Evolutionary conservation across 2,113 vertebrate species (phyloP), one percentile per base, ranked within the genome.

Genomic region (Alouatta palliata): DNA sequence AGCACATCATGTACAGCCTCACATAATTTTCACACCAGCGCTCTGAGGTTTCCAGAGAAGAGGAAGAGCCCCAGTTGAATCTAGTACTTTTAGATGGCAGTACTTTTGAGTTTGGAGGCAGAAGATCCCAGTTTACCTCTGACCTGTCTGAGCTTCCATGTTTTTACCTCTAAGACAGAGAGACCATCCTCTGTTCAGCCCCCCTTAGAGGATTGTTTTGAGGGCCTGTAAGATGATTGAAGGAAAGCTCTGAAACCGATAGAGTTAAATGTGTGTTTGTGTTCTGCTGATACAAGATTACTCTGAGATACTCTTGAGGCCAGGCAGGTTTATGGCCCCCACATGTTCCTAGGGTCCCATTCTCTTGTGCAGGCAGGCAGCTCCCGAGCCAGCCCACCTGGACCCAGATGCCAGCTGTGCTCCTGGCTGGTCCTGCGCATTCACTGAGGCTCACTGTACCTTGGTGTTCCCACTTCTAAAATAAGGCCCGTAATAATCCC

Each of bases 351-450:
- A 9, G 47, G n/a, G 37, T 9, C 16, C 58, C 32, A 6, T 43
- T 83, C 43, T 77, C 21, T 4, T 0, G 27, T n/a, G 49, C 40
- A 27, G 71, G 14, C 32, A 21, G 16, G 2, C 81, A 61, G 45
- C 56, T n/a, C 71, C 19, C 1, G 54, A 73, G 56, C 77, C 43
- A 66, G 76, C 30, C 40, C 0, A 3, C 30, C 52, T 27, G 40
- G 40, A 14, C 32, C 77, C 9, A 0, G 1, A 0, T 35, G 56
- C 71, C 27, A 1, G 3, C 37, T 19, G 8, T 13, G 35, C n/a
- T 45, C 19, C 25, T 20, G 17, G 17, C 27, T 35, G 73, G 8
- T 8, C 40, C 10, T 49, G 35, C 30, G 45, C 70, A 5, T 40
- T 64, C 20, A 32, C n/a, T 4, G 70, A 84, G 66, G 73, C 70